Evolutionary conservation across 1,140 invertebrate species (phyloP).

Genomic region (Palaemon carinicauda): DNA sequence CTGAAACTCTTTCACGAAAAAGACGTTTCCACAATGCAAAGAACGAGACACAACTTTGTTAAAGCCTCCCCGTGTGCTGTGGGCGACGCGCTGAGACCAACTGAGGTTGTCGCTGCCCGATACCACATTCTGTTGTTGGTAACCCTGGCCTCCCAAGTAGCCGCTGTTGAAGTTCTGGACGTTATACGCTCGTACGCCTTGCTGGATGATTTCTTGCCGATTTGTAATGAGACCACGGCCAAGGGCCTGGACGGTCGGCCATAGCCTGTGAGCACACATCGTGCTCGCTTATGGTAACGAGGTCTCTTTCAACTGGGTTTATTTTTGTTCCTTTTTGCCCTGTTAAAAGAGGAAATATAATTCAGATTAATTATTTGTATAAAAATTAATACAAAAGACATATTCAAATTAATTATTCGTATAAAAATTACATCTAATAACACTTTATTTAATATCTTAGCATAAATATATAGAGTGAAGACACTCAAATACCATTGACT

Average conservation of each 20-base stretch:
- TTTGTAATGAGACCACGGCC: slow-evolving; percentile 34
- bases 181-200: slow-evolving; percentile 47
- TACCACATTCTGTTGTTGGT: slow-evolving; percentile 13
- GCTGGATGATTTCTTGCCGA: slow-evolving; percentile 41
- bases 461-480: too few relatives aligned
- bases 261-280: slow-evolving; percentile 46
- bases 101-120: slow-evolving; percentile 12
- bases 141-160: slow-evolving; percentile 1
- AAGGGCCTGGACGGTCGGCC: slow-evolving; percentile 50
- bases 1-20: slow-evolving; percentile 55
- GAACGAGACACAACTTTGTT: slow-evolving; percentile 44
- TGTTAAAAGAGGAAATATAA: not conserved
- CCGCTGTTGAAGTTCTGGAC: slow-evolving; percentile 41
- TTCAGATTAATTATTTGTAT: too few relatives aligned
- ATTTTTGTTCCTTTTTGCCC: not conserved
- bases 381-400: too few relatives aligned
- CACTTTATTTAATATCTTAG: too few relatives aligned
- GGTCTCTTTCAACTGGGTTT: not conserved
- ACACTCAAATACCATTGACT: too few relatives aligned
- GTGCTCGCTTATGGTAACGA: not conserved
- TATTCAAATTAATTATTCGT: too few relatives aligned
- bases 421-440: too few relatives aligned
- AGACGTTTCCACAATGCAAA: slow-evolving; percentile 41
- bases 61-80: slow-evolving; percentile 29
- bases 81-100: slow-evolving; percentile 13